Percentiles rank a stretch among this genome's conserved stretches.
Evolutionary conservation across 2,113 vertebrate genomes (phyloP).

Genomic region (Paracanthobrama guichenoti): DNA sequence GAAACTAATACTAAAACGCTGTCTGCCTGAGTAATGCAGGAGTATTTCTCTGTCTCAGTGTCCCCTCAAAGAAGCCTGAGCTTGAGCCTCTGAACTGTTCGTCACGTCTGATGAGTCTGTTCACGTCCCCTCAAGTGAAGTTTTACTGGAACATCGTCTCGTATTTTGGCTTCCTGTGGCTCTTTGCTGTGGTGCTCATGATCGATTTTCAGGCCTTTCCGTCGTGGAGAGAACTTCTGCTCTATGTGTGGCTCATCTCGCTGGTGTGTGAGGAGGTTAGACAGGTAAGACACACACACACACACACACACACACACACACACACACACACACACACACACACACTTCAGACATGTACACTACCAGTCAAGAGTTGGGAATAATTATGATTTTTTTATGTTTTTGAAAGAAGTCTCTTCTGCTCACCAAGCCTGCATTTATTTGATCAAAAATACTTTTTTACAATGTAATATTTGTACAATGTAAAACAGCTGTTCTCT

Average conservation of each 20-base stretch:
- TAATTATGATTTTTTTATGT: no score
- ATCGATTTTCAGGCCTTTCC: slow-evolving; percentile 88
- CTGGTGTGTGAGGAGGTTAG: slow-evolving; percentile 90
- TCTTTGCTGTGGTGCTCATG: slow-evolving; percentile 90
- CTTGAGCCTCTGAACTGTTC: slow-evolving; percentile 64
- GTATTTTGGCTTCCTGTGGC: slow-evolving; percentile 91
- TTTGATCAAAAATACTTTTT: no score
- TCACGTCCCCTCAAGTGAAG: slow-evolving; percentile 82
- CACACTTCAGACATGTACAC: neutral
- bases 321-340: no score
- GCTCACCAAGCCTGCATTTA: no score
- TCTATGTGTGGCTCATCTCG: slow-evolving; percentile 90
- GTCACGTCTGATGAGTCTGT: slow-evolving; percentile 75
- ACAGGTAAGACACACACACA: slow-evolving; percentile 76
- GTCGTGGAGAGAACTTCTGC: slow-evolving; percentile 79
- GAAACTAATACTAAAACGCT: neutral
- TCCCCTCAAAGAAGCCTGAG: neutral
- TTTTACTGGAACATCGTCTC: slow-evolving; percentile 90
- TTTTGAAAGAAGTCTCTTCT: no score
- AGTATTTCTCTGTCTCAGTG: slow-evolving; percentile 46
- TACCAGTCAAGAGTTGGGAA: no score
- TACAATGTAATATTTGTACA: no score
- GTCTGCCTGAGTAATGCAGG: neutral
- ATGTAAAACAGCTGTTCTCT: no score
- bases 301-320: neutral